phyloP scores from a whole-genome alignment of 1,140 invertebrate genomes.

The Contarinia nasturtii region DNA sequence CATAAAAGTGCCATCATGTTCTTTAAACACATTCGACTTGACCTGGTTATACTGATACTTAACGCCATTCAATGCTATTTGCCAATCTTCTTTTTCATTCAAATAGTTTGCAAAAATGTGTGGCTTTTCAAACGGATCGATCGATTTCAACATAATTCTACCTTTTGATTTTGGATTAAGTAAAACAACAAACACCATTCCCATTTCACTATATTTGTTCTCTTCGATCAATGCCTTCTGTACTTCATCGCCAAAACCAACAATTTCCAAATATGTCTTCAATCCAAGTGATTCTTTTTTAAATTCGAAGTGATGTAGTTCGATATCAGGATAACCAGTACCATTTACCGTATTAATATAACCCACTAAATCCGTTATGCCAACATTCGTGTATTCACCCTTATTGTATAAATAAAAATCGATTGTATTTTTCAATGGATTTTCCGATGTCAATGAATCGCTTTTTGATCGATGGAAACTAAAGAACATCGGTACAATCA shows the following conservation, averaged over 20 bases:
- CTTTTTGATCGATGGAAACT: slow-evolving; percentile 29
- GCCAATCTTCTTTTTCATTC: slow-evolving; percentile 25
- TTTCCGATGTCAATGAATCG: not conserved
- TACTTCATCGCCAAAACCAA: slow-evolving; percentile 2
- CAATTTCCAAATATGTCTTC: too few relatives aligned
- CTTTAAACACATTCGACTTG: slow-evolving; percentile 18
- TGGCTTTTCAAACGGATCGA: slow-evolving; percentile 38
- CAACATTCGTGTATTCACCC: slow-evolving; percentile 45
- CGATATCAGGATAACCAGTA: slow-evolving; percentile 8
- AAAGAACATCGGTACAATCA: slow-evolving; percentile 23
- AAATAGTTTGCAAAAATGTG: slow-evolving; percentile 41
- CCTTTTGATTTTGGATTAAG: slow-evolving; percentile 38
- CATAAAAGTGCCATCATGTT: slow-evolving; percentile 15
- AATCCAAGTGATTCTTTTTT: not conserved
- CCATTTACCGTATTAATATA: slow-evolving; percentile 6
- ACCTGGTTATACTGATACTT: slow-evolving; percentile 16
- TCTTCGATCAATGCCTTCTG: slow-evolving; percentile 19
- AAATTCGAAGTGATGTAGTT: not conserved
- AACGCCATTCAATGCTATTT: slow-evolving; percentile 23
- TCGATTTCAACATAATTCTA: slow-evolving; percentile 26
- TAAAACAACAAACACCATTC: slow-evolving; percentile 9
- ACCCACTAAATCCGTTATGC: slow-evolving; percentile 32
- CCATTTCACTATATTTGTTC: not conserved
- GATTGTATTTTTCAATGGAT: too few relatives aligned
- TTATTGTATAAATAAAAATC: slow-evolving; percentile 46